A percentile compares a stretch with the other conserved stretches of the same genome.
Conservation (phyloP, 2,797 vertebrate species). For the Psittacula derbiana region DNA sequence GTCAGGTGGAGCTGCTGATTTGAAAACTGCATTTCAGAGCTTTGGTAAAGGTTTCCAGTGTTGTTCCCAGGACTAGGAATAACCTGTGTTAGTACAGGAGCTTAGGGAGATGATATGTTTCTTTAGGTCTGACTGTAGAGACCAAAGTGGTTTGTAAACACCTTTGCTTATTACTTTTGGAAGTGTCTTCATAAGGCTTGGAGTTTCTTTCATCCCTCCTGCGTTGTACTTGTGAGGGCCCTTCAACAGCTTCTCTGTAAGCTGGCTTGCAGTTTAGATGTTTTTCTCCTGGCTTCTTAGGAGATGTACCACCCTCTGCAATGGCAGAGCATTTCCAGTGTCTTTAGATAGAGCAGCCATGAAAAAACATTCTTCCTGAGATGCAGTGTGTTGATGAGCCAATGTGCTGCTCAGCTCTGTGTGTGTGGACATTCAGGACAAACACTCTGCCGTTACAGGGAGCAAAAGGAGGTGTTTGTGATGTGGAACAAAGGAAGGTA, state of each 20-base stretch:
- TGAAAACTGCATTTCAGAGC: background rate
- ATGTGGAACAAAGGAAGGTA: background rate
- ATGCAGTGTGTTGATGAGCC: background rate
- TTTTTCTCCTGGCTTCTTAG: background rate
- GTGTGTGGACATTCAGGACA: background rate
- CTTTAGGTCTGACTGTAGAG: background rate
- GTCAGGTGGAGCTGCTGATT: background rate
- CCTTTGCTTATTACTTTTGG: background rate
- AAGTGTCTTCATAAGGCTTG: background rate
- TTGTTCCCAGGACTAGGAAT: background rate
- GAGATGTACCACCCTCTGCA: background rate
- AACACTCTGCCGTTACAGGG: background rate
- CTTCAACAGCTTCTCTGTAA: background rate
- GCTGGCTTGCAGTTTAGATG: rapidly evolving
- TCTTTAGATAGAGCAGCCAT: background rate
- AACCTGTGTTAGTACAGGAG: background rate
- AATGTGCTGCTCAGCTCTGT: rapidly evolving
- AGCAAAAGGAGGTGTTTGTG: background rate
- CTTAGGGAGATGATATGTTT: background rate
- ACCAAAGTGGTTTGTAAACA: background rate
- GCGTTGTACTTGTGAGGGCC: background rate
- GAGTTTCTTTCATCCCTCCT: background rate
- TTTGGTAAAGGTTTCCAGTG: background rate
- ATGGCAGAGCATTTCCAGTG: background rate
- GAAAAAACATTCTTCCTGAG: background rate